Evolutionary conservation across 2,113 vertebrate genomes (phyloP).

Genomic region (Eidolon helvum): DNA sequence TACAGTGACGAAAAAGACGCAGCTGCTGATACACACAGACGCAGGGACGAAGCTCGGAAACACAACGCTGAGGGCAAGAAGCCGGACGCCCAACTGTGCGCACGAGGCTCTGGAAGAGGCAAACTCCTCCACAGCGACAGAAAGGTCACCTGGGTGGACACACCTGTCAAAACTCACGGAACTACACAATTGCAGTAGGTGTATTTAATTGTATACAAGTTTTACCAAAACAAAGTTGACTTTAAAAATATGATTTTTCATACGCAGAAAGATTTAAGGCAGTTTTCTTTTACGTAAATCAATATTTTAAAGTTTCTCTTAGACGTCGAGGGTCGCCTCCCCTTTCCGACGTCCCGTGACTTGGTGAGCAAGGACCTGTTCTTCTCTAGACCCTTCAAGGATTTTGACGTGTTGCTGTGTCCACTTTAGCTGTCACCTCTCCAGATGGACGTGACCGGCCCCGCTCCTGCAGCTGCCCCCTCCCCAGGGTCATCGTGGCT

Average conservation of each 20-base stretch:
- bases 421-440: neutral
- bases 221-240: neutral
- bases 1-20: neutral
- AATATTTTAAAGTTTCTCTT: neutral
- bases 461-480: neutral
- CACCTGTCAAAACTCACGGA: neutral
- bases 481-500: neutral
- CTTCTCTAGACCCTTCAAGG: neutral
- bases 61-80: neutral
- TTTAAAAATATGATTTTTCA: neutral
- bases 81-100: no score
- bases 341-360: neutral
- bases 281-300: neutral
- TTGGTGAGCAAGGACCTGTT: neutral
- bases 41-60: neutral
- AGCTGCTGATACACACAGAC: fast-evolving
- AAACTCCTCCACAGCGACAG: neutral
- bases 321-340: neutral
- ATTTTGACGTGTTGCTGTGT: neutral
- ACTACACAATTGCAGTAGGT: neutral
- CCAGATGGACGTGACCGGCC: neutral
- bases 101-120: neutral
- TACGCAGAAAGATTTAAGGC: neutral
- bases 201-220: neutral
- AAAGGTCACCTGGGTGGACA: neutral